Base-by-base conservation (phyloP, 2,113 vertebrate genomes). In the Athene cunicularia region DNA sequence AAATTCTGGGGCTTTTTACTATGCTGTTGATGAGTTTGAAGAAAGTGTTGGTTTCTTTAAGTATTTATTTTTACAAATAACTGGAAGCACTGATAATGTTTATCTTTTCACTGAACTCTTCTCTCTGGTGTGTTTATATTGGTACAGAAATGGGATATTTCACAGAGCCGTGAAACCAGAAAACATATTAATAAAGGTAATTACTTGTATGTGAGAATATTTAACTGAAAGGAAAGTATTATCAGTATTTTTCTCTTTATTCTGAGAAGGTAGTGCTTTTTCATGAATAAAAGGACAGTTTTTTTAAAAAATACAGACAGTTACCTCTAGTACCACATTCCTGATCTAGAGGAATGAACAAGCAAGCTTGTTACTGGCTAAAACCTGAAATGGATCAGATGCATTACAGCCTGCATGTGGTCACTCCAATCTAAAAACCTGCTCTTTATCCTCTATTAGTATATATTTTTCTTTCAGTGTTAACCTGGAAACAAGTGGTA, bases 111-210 rank as follows among this genome's bases (percentile, higher is more conserved):
- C 50, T 77, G 75, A 85, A 86, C 49, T 89, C 26, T 95, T 7
- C 50, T 81, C 45, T 92, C 70, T 94, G 32, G 1, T 73, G 67
- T 71, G 58, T 97, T 92, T 93, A 39, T 88, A 22, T 95, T 83
- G 74, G 64, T 91, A 86, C 93, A 99, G 99, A 94, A 99, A 98
- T 96, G 98, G 98, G 66, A 98, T 99, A 95, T 99, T 99, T 98
- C 99, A 99, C 92, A 98, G 99, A 98, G 98, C 99, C 50, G 98
- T 99, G 72, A 99, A 99, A 96, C 98, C 98, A 80, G 99, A 99
- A 98, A 99, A 99, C 75, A 98, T 99, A 93, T 96, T 99, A 75
- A 98, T 99, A 95, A 99, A 98, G 97, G 99, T 99, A 97, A 98
- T 98, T 86, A 50, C 27, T 86, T 83, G 92, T 58, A 17, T 39